A percentile compares a stretch with the other conserved stretches of the same genome.
These are phyloP conservation scores for Drosophila ustulata DNA, from an alignment of 2,888 invertebrate species.

Conservation along the genomic window DNA sequence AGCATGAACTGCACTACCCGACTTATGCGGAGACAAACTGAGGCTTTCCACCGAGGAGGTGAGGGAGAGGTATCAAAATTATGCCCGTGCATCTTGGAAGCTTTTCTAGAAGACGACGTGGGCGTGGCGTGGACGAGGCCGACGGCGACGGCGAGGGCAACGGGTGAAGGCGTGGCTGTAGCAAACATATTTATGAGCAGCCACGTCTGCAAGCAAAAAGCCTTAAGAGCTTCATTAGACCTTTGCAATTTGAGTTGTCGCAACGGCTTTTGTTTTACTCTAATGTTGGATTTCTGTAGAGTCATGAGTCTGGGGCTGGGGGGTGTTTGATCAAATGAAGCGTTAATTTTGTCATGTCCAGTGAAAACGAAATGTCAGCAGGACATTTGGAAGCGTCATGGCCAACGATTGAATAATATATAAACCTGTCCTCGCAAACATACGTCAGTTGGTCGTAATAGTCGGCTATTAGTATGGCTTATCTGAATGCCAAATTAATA, in stretches of 20 bases:
- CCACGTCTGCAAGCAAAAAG: conserved; percentile 47
- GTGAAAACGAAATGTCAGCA: conserved; percentile 59
- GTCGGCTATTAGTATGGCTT: conserved; percentile 20
- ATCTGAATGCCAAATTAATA: conserved; percentile 25
- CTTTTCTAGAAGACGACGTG: conserved; percentile 22
- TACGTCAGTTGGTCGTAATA: conserved; percentile 34
- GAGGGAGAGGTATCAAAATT: conserved; percentile 53
- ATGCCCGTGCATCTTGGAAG: conserved; percentile 66
- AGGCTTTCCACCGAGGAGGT: conserved; percentile 7
- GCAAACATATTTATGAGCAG: conserved; percentile 60
- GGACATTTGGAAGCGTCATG: conserved; percentile 38
- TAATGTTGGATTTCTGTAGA: conserved; percentile 14
- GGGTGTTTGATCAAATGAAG: conserved; percentile 5
- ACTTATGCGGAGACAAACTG: conserved; percentile 26
- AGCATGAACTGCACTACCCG: conserved; percentile 59
- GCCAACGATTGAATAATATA: conserved; percentile 57
- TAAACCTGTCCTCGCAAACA: conserved; percentile 34
- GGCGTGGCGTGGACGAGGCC: not conserved
- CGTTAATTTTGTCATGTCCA: conserved; percentile 19
- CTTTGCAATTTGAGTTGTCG: conserved; percentile 23
- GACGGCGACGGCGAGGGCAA: too few relatives aligned
- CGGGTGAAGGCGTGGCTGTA: conserved; percentile 1
- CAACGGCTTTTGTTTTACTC: conserved; percentile 13
- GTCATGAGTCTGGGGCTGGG: not conserved
- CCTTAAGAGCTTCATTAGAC: conserved; percentile 56